Evolutionary conservation across 2,113 vertebrate genomes (phyloP), one percentile per base, ranked within the genome.

Genomic region (Girardinichthys multiradiatus): DNA sequence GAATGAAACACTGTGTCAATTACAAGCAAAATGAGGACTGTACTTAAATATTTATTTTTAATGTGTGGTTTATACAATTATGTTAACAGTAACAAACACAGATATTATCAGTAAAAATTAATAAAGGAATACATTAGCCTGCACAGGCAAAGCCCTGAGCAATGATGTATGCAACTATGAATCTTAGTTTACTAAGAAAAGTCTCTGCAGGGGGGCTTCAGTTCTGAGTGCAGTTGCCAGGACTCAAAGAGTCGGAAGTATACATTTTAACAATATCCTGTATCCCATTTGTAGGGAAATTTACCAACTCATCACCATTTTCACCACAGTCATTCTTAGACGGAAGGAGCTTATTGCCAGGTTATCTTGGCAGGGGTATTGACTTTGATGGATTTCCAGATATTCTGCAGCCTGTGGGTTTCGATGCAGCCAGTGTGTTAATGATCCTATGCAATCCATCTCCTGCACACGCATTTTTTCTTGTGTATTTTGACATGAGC

Each of bases 341-440:
- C 75, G 67, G 37, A 29, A 74, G 19, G 58, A 68, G 74, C 74
- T 80, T 42, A 71, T 58, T 81, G 63, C 70, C 74, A 73, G 70
- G 70, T 77, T 83, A 72, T 81, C 63, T 73, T 65, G 74, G 71
- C 60, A 54, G 71, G 51, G 60, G 6, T 54, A 24, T 64, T 73
- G 68, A 27, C 81, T 78, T 81, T 82, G 77, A 84, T 81, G 70
- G 70, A 81, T 86, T 31, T 65, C 5, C 65, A 45, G 69, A 79
- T 70, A 64, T 65, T 72, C 72, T 64, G 69, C 74, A 39, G 77
- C 74, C 85, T 72, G 68, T 69, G 62, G 67, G 59, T 76, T n/a
- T 80, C 58, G 37, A 75, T 80, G 82, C 71, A 76, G 73, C 57
- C 74, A 26, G 39, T 14, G 57, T 26, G 66, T 63, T 86, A 86